A percentile compares a stretch with the other conserved stretches of the same genome.
Evolutionary conservation across 2,888 invertebrate genomes (phyloP).

Genomic region (Cephalotes varians): DNA sequence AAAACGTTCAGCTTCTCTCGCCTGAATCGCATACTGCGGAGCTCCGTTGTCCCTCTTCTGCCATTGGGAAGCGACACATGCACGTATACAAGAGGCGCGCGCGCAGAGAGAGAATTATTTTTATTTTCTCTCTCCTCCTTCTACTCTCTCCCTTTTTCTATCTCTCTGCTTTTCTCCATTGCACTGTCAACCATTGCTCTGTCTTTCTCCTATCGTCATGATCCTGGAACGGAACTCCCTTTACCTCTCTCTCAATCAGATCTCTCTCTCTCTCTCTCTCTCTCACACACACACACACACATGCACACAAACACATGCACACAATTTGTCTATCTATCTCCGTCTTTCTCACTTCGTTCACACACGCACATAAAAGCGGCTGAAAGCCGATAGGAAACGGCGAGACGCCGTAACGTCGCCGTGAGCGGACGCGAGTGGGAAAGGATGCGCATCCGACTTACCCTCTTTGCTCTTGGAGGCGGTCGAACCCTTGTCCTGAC

Average conservation of each 20-base stretch:
- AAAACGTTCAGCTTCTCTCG: background rate
- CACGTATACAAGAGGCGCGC: background rate
- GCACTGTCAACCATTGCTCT: slow-evolving; percentile 52
- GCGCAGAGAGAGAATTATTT: background rate
- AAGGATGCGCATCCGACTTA: slow-evolving; percentile 71
- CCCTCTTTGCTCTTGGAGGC: slow-evolving; percentile 84
- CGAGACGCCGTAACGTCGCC: slow-evolving; percentile 15
- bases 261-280: slow-evolving; percentile 11
- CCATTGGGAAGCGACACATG: slow-evolving; percentile 22
- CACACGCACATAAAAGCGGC: slow-evolving; percentile 53
- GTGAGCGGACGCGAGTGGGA: background rate
- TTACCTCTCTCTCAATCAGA: background rate
- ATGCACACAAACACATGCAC: background rate
- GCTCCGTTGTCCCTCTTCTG: background rate
- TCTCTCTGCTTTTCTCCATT: slow-evolving; percentile 30
- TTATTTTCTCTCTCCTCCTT: background rate
- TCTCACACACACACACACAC: background rate
- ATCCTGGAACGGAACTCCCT: slow-evolving; percentile 53
- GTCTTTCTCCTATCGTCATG: slow-evolving; percentile 25
- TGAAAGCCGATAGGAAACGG: slow-evolving; percentile 11
- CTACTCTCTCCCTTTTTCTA: background rate
- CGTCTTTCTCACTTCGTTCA: slow-evolving; percentile 58
- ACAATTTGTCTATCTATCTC: slow-evolving; percentile 37
- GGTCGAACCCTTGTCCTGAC: slow-evolving; percentile 84
- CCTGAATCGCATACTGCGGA: background rate